Evolutionary conservation across 2,888 invertebrate genomes (phyloP).

Genomic region (Ophion ellenae): DNA sequence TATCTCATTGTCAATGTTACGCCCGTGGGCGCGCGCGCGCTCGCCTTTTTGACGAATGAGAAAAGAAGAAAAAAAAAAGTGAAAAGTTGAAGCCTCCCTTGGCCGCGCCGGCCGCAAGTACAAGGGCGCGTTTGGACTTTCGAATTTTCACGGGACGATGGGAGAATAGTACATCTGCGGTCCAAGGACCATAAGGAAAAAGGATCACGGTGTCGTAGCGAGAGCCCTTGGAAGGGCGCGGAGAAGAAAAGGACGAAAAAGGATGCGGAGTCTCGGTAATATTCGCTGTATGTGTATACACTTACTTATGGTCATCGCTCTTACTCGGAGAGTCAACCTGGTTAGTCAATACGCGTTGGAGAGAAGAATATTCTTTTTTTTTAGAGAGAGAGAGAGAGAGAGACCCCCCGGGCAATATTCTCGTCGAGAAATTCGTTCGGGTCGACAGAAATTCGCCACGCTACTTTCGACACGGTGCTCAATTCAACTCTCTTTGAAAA

Average conservation of each 20-base stretch:
- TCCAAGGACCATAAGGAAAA: conserved; percentile 49
- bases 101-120: background rate
- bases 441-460: conserved; percentile 80
- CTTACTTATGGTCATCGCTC: conserved; percentile 45
- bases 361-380: background rate
- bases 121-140: conserved; percentile 54
- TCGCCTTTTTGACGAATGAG: background rate
- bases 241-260: conserved; percentile 12
- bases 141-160: conserved; percentile 65
- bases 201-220: conserved; percentile 27
- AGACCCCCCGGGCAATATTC: conserved; percentile 72
- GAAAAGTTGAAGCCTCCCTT: conserved; percentile 15
- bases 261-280: conserved; percentile 38
- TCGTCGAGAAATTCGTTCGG: conserved; percentile 79
- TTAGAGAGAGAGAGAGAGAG: conserved; percentile 7
- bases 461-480: conserved; percentile 76
- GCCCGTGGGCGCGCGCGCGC: conserved; percentile 1
- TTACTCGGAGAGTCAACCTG: conserved; percentile 14
- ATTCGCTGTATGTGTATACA: conserved; percentile 20
- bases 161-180: conserved; percentile 57
- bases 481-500: conserved; percentile 37
- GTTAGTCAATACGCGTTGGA: no score
- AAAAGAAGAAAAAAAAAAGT: conserved; percentile 24
- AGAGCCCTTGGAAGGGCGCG: background rate
- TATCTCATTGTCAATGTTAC: conserved; percentile 35